phyloP scores from a whole-genome alignment of 2,888 invertebrate genomes.

The Eupeodes latifasciatus region DNA sequence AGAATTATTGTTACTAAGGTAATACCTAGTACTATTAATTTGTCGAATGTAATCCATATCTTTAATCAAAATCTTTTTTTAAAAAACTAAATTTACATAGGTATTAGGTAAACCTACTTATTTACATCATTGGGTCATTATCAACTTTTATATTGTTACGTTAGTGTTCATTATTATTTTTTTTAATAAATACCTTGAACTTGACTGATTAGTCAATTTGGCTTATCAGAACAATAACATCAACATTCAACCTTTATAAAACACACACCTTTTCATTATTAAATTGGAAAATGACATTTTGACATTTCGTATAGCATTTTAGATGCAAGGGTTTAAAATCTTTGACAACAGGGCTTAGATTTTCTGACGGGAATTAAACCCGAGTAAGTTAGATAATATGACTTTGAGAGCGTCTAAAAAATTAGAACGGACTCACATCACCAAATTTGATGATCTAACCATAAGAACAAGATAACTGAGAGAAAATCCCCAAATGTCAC shows the following conservation, averaged over 20 bases:
- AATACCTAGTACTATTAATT: no score
- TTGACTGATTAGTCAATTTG: slow-evolving; percentile 5
- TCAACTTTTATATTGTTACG: neutral
- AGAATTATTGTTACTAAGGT: no score
- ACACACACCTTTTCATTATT: neutral
- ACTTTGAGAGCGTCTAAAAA: no score
- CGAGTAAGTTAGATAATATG: no score
- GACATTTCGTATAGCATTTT: no score
- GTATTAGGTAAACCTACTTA: neutral
- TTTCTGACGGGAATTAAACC: no score
- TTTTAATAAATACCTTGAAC: slow-evolving; percentile 31
- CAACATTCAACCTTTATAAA: neutral
- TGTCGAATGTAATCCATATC: neutral
- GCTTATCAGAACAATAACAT: slow-evolving; percentile 12
- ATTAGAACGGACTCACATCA: no score
- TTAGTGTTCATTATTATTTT: neutral
- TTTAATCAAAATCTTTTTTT: neutral
- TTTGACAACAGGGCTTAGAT: no score
- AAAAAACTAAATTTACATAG: neutral
- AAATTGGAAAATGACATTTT: neutral
- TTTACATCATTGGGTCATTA: neutral
- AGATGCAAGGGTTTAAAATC: no score
- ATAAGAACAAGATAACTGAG: no score
- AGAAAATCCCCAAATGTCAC: no score
- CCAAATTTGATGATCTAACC: no score